Evolutionary conservation across 1,140 invertebrate species (phyloP), one percentile per base, ranked within the genome.

Genomic region (Coboldia fuscipes): DNA sequence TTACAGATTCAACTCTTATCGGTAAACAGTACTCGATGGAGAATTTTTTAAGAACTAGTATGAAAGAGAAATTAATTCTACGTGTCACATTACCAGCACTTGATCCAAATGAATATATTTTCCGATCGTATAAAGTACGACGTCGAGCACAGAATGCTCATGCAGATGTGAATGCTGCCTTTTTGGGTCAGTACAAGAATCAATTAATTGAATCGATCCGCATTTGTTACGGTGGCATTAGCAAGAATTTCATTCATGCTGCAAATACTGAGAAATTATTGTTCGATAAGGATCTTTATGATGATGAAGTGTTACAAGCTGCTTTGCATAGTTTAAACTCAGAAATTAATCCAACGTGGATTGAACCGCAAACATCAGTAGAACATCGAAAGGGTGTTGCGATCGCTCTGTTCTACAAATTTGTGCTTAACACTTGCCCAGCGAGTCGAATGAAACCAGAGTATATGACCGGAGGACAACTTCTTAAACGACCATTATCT

Each of bases 161-260:
- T 46, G 80, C 82, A 0, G 69, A 75, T 43, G 72, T 89, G 0
- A 84, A 83, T 49, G 76, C 75, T 9, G 82, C 72, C 5, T 85
- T 89, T 46, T 53, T 68, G 16, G 65, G 75, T 31, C 65, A 70
- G 55, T 37, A 67, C 1, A 51, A 63, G 21, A 65, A 63, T 79
- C 31, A 36, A 8, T 38, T 31, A 15, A 47, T 55, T 6, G 43
- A 44, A 30, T 39, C 23, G 1, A 35, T 46, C 0, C 40, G 48
- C 4, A 56, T 66, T 33, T 62, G 72, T 8, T 75, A 62, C 41
- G 75, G 80, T 1, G 77, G 75, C 22, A 80, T 86, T 33, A 63
- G 60, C 37, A 58, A 65, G 1, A 45, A 64, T 5, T 84, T 84
- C 45, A 65, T 75, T 1, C 77, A 80, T 42, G 79, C 80, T 1